These are phyloP conservation scores for Sapayoa aenigma DNA, from an alignment of 2,113 vertebrate genomes.

Conservation along the genomic window DNA sequence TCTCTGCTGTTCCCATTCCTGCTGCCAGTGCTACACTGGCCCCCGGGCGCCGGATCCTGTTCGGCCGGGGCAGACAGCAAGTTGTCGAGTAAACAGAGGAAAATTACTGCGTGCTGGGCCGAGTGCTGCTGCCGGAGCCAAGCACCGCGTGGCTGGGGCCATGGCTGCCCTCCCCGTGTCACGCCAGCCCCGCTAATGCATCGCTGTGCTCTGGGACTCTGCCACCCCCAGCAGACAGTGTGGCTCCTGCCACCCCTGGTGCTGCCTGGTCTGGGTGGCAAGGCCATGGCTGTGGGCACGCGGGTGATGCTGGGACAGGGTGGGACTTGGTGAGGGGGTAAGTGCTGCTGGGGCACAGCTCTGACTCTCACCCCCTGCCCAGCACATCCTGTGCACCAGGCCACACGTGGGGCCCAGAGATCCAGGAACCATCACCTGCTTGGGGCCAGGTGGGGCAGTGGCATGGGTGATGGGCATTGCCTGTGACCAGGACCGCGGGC, in stretches of 20 bases:
- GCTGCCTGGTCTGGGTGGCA: rapidly evolving
- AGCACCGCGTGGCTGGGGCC: background rate
- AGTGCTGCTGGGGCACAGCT: rapidly evolving
- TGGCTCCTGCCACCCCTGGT: rapidly evolving
- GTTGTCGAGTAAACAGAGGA: conserved; percentile 32
- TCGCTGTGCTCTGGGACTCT: rapidly evolving
- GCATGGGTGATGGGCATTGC: rapidly evolving
- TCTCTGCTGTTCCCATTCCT: background rate
- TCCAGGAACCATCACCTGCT: rapidly evolving
- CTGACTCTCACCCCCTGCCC: background rate
- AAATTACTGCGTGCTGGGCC: background rate
- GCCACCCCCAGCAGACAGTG: background rate
- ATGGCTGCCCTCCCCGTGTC: background rate
- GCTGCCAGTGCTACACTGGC: rapidly evolving
- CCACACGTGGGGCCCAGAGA: rapidly evolving
- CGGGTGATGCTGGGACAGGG: rapidly evolving
- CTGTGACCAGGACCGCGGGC: rapidly evolving
- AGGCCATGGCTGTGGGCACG: rapidly evolving
- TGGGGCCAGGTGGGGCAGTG: rapidly evolving
- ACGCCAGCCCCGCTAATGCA: rapidly evolving
- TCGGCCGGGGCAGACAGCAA: background rate
- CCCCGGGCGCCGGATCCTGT: rapidly evolving
- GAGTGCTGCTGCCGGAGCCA: background rate
- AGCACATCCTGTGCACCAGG: rapidly evolving
- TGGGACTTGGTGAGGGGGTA: background rate